phyloP scores from a whole-genome alignment of 2,888 invertebrate genomes.

The Himalopsyche anomala region DNA sequence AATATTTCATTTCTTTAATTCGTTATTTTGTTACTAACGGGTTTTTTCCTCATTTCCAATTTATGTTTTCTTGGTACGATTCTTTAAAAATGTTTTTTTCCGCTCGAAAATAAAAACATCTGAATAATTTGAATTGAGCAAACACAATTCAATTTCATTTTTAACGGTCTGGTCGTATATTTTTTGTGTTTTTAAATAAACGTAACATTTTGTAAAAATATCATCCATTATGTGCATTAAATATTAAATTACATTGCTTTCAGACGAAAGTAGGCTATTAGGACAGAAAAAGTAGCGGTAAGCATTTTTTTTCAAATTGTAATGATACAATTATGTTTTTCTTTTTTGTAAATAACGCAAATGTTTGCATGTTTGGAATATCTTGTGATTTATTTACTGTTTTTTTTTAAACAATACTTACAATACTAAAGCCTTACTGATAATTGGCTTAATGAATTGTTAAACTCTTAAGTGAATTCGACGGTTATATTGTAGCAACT shows the following conservation, averaged over 20 bases:
- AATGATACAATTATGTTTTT: neutral
- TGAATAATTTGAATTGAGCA: slow-evolving; percentile 9
- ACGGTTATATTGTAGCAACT: too few relatives aligned
- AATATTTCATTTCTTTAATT: slow-evolving; percentile 14
- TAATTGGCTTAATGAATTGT: too few relatives aligned
- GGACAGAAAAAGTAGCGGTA: neutral
- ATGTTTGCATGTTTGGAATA: neutral
- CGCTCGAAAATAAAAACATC: slow-evolving; percentile 11
- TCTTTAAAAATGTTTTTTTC: slow-evolving; percentile 6
- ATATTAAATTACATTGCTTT: slow-evolving; percentile 34
- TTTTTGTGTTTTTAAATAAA: slow-evolving; percentile 28
- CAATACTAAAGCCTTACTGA: too few relatives aligned
- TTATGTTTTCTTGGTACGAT: slow-evolving; percentile 12
- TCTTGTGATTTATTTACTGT: too few relatives aligned
- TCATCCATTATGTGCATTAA: slow-evolving; percentile 30
- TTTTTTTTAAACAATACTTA: too few relatives aligned
- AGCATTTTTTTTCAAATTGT: slow-evolving; percentile 2
- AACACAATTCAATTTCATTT: slow-evolving; percentile 25
- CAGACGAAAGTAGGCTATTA: slow-evolving; percentile 28
- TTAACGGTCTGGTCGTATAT: neutral
- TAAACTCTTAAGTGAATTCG: too few relatives aligned
- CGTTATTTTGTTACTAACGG: slow-evolving; percentile 9
- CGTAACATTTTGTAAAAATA: slow-evolving; percentile 16
- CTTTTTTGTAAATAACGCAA: neutral
- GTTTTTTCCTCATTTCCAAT: neutral